Conservation (phyloP, 2,113 vertebrate genomes). For the Symphodus melops region DNA sequence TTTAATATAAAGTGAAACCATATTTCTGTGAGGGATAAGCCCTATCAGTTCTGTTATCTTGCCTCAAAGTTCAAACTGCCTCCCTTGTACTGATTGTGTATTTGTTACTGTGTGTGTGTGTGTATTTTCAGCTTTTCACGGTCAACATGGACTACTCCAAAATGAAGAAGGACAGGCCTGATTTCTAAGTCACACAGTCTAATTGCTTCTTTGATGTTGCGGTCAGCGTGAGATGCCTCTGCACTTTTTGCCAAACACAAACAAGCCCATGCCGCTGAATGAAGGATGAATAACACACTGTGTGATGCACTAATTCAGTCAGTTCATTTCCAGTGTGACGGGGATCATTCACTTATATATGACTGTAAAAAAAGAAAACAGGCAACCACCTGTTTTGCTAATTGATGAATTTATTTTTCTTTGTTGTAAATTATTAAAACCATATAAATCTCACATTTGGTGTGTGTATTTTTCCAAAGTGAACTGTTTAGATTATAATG, state of each 20-base stretch:
- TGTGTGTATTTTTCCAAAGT: constrained; percentile 10
- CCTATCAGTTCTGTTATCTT: constrained; percentile 47
- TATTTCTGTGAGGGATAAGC: not conserved
- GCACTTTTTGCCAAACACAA: constrained; percentile 50
- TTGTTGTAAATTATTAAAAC: constrained; percentile 70
- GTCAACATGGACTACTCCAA: constrained; percentile 92
- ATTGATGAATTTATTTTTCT: constrained; percentile 44
- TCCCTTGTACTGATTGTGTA: constrained; percentile 32
- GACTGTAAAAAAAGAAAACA: constrained; percentile 54
- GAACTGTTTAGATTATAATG: too few relatives aligned
- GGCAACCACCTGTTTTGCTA: constrained; percentile 62
- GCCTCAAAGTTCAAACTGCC: constrained; percentile 42
- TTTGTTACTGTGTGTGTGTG: constrained; percentile 31
- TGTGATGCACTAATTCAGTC: constrained; percentile 11
- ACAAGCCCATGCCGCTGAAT: constrained; percentile 26
- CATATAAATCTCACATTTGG: constrained; percentile 16
- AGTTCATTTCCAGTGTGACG: constrained; percentile 34
- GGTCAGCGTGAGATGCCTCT: constrained; percentile 20
- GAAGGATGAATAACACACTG: constrained; percentile 12
- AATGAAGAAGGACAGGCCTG: constrained; percentile 93
- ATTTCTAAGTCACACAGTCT: constrained; percentile 84
- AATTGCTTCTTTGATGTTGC: not conserved
- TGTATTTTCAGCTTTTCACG: constrained; percentile 82
- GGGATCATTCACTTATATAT: constrained; percentile 28
- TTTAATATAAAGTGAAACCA: not conserved